Conservation (phyloP, 92 coral and sea anemone species). For the Ricordea florida region DNA sequence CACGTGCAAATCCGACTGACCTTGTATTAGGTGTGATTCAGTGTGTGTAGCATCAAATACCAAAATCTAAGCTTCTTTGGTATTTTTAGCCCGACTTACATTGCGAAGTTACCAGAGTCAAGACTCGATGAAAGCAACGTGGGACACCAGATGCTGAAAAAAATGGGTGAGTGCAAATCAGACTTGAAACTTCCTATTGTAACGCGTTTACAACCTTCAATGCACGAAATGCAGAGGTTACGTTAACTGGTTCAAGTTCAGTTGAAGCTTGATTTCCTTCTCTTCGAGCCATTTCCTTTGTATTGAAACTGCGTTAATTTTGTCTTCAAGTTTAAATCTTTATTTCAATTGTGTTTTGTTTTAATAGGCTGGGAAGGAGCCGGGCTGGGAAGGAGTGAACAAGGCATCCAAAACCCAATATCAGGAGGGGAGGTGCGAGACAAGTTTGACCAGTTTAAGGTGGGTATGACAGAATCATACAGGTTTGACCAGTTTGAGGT, state of each 20-base stretch:
- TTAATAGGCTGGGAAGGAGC: conserved; percentile 99
- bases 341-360: too few relatives aligned
- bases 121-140: conserved; percentile 93
- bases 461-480: too few relatives aligned
- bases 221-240: too few relatives aligned
- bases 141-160: conserved; percentile 93
- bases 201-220: too few relatives aligned
- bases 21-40: not conserved
- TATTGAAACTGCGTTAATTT: not conserved
- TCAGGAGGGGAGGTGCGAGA: conserved; percentile 91
- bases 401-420: conserved; percentile 95
- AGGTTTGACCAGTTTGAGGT: too few relatives aligned
- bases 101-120: conserved; percentile 66
- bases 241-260: too few relatives aligned
- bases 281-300: not conserved
- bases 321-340: not conserved
- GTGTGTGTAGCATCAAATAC: too few relatives aligned
- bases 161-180: conserved; percentile 78
- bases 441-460: conserved; percentile 94
- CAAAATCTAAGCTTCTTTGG: too few relatives aligned
- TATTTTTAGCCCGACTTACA: conserved; percentile 58
- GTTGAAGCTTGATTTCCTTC: too few relatives aligned
- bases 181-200: too few relatives aligned
- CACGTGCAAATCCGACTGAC: not conserved
- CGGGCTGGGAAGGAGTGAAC: conserved; percentile 89